These are phyloP conservation scores for Chlorodrepanis virens DNA, from an alignment of 2,113 vertebrate species.

Conservation along the genomic window DNA sequence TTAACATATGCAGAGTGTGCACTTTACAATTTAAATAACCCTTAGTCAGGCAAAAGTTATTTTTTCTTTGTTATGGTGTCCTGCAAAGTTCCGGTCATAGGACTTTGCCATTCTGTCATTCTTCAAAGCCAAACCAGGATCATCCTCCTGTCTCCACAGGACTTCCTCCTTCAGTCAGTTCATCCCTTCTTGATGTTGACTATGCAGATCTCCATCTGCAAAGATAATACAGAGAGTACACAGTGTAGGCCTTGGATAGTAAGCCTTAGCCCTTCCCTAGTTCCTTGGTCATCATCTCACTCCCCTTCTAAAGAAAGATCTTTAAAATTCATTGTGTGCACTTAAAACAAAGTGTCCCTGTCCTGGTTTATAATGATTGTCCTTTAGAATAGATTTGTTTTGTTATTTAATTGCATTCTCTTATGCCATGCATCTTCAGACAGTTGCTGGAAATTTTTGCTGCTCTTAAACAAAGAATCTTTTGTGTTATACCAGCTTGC, in stretches of 20 bases:
- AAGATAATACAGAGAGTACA: background rate
- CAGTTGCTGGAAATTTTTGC: conserved; percentile 71
- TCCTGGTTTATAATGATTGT: conserved; percentile 67
- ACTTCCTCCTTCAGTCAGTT: background rate
- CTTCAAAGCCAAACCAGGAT: background rate
- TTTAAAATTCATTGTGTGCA: conserved; percentile 72
- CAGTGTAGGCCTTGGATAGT: background rate
- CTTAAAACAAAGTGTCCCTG: conserved; percentile 73
- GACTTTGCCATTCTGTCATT: background rate
- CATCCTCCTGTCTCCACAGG: background rate
- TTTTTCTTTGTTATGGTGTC: background rate
- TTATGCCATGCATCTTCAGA: conserved; percentile 48
- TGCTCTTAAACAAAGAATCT: conserved; percentile 71
- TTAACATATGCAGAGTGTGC: background rate
- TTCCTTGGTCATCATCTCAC: background rate
- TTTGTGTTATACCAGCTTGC: conserved; percentile 67
- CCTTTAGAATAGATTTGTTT: conserved; percentile 68
- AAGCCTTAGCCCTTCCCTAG: background rate
- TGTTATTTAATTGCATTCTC: conserved; percentile 74
- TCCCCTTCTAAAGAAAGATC: conserved; percentile 65
- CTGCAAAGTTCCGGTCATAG: background rate
- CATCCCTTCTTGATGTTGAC: background rate
- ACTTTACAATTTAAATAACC: background rate
- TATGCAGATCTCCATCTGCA: background rate
- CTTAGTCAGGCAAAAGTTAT: background rate